A percentile compares a stretch with the other conserved stretches of the same genome.
Evolutionary conservation across 2,113 vertebrate species (phyloP).

Genomic region (Nycticryphes semicollaris): DNA sequence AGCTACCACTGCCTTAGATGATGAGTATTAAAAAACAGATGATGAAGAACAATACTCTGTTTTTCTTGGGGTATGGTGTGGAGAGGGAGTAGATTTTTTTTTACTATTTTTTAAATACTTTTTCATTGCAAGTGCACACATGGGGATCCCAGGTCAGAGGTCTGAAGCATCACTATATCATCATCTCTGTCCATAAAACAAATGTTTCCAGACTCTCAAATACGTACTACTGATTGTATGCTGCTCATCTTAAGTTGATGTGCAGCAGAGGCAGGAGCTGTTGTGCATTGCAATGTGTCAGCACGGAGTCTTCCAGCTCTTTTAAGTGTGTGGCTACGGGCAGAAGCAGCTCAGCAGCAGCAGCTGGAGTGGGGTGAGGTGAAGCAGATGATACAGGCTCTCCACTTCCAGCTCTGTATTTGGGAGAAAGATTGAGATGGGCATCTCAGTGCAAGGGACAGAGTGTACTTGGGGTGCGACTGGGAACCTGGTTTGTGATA

Average conservation of each 20-base stretch:
- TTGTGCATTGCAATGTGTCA: conserved; percentile 44
- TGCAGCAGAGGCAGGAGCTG: conserved; percentile 18
- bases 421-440: background rate
- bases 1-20: background rate
- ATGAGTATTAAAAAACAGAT: background rate
- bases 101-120: background rate
- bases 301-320: conserved; percentile 7
- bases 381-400: background rate
- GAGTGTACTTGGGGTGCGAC: background rate
- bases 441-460: background rate
- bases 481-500: background rate
- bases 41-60: background rate
- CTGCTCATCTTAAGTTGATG: background rate
- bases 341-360: background rate
- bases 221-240: background rate
- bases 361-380: background rate
- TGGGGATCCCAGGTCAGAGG: background rate
- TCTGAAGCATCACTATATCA: background rate
- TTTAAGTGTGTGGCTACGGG: background rate
- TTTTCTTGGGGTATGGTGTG: background rate
- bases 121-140: background rate
- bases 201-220: background rate
- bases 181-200: background rate
- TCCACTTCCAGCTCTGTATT: background rate
- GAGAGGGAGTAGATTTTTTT: background rate